A percentile compares a stretch with the other conserved stretches of the same genome.
Evolutionary conservation across 2,113 vertebrate species (phyloP).

Genomic region (Cyprinus carpio): DNA sequence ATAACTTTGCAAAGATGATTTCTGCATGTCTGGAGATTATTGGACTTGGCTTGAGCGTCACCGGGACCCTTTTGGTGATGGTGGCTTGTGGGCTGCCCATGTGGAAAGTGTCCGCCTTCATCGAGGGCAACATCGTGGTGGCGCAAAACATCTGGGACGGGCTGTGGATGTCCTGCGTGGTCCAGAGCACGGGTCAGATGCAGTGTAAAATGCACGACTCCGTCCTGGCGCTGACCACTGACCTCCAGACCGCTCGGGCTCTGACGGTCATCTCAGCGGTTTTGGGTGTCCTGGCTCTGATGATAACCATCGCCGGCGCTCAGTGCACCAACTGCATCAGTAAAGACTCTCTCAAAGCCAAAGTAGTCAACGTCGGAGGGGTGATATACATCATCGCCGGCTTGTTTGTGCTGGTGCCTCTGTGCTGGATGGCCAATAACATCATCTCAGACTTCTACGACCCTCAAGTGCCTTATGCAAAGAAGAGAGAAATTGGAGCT

Average conservation of each 20-base stretch:
- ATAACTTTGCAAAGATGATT: slow-evolving; percentile 72
- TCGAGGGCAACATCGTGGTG: slow-evolving; percentile 89
- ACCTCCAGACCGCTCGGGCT: slow-evolving; percentile 86
- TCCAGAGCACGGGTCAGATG: slow-evolving; percentile 92
- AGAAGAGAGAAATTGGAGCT: slow-evolving; percentile 90
- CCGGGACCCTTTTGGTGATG: slow-evolving; percentile 87
- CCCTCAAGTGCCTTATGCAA: slow-evolving; percentile 73
- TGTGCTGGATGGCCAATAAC: slow-evolving; percentile 92
- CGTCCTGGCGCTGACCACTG: slow-evolving; percentile 72
- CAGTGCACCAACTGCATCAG: slow-evolving; percentile 90
- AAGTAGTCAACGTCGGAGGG: slow-evolving; percentile 82
- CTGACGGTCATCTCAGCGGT: slow-evolving; percentile 85
- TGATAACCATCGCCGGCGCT: slow-evolving; percentile 85
- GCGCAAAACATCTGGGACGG: slow-evolving; percentile 90
- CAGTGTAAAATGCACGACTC: slow-evolving; percentile 88
- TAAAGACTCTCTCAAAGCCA: slow-evolving; percentile 75
- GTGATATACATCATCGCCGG: slow-evolving; percentile 82
- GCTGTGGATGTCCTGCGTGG: slow-evolving; percentile 93
- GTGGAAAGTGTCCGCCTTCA: slow-evolving; percentile 91
- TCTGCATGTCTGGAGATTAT: slow-evolving; percentile 84
- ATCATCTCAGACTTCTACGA: slow-evolving; percentile 89
- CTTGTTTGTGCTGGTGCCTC: slow-evolving; percentile 83
- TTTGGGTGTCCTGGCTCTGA: slow-evolving; percentile 81
- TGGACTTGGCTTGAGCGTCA: slow-evolving; percentile 80
- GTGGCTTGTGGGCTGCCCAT: slow-evolving; percentile 87